Percentiles rank a stretch among this genome's conserved stretches.
phyloP scores from a whole-genome alignment of 37 sponge, comb jelly and placozoan genomes.

The Spongilla lacustris region DNA sequence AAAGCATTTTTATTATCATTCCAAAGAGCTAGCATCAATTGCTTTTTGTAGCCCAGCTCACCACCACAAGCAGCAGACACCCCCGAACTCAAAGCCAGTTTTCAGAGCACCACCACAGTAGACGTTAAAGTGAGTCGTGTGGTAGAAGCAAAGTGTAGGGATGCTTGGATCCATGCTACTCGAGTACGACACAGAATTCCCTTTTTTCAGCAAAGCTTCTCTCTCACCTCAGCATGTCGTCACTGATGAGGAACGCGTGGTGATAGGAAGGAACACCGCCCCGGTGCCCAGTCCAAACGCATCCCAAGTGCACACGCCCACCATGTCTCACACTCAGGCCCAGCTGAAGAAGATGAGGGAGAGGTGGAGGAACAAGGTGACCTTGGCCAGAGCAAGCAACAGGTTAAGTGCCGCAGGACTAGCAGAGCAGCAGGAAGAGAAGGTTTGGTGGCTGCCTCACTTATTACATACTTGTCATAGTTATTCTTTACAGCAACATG shows the following conservation, averaged over 20 bases:
- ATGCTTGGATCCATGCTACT: too few relatives aligned
- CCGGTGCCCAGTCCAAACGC: neutral
- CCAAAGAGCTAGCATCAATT: neutral
- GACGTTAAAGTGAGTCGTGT: neutral
- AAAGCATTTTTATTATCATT: neutral
- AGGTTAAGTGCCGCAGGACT: neutral
- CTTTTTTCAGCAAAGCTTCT: too few relatives aligned
- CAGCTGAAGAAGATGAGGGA: neutral
- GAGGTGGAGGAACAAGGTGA: conserved; percentile 1
- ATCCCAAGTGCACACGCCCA: neutral
- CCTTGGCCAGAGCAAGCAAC: neutral
- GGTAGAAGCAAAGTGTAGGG: neutral
- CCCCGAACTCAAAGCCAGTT: neutral
- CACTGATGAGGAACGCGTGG: neutral
- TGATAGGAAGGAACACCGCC: neutral
- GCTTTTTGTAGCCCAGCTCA: neutral
- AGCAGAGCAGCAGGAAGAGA: neutral
- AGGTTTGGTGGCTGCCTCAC: neutral
- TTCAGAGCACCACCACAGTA: neutral
- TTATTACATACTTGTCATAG: too few relatives aligned
- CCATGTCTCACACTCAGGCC: neutral
- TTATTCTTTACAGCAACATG: neutral
- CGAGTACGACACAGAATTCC: too few relatives aligned
- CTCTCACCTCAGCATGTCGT: neutral
- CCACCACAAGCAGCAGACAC: neutral